Base-by-base conservation (phyloP, 2,888 invertebrate species). In the Sepiola atlantica region DNA sequence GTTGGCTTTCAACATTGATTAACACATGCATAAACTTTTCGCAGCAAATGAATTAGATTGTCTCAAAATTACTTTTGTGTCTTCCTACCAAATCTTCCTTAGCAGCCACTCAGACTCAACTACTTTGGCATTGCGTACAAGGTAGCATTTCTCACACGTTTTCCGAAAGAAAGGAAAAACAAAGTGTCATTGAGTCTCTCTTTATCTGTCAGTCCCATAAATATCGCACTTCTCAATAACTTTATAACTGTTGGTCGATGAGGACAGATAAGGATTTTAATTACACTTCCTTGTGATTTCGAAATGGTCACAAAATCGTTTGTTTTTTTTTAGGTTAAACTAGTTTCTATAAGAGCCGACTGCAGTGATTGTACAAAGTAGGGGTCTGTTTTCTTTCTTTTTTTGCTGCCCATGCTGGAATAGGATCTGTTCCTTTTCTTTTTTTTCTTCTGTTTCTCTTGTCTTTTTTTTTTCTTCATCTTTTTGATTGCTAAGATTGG, bases 1-100 rank as follows among this genome's bases (percentile, higher is more conserved):
- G n/a, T 77, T 77, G n/a, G n/a, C 77, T 77, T 77, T 32, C 77
- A n/a, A 77, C 77, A n/a, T 77, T 77, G 77, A 77, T 77, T 77
- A 77, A 77, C n/a, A n/a, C n/a, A 77, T 77, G 77, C n/a, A 77
- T 14, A 77, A n/a, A 77, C 77, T 77, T 45, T 45, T n/a, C n/a
- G n/a, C n/a, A 77, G n/a, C n/a, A 14, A 77, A 77, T 77, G 18
- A n/a, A 77, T 77, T 77, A n/a, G n/a, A 77, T 77, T 77, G 77
- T n/a, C n/a, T 77, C 16, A 77, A 77, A 77, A 77, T 77, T 77
- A n/a, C 77, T 77, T 77, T 77, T n/a, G 77, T 77, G 16, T 77
- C 77, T 77, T 77, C n/a, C n/a, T n/a, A 77, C n/a, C 77, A n/a
- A 77, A 77, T 77, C 77, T 77, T 77, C 61, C 24, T 77, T n/a